Base-by-base conservation (phyloP, 2,797 vertebrate genomes). In the Danio kyathit region DNA sequence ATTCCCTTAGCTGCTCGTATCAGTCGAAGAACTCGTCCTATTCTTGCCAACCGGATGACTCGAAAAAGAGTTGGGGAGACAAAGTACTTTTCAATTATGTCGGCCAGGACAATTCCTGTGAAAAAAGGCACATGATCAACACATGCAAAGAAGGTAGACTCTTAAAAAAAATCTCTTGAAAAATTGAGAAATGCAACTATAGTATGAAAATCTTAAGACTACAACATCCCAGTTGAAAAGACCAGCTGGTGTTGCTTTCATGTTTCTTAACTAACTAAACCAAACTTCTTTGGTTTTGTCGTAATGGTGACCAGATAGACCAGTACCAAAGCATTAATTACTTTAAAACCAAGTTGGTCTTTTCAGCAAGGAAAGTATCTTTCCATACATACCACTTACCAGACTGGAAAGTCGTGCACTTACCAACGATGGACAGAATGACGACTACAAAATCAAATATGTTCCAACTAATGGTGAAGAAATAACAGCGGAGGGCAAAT, bases 31-130 rank as follows among this genome's bases (percentile, higher is more conserved):
- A 99, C 95, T 71, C 98, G 95, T 88, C 98, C 98, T 9, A 99
- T 99, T 44, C 98, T 96, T 49, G 98, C 98, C 90, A 99, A 93
- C 88, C 98, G 95, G 92, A 99, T 99, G 90, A 99, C 98, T 64
- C 97, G 95, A 93, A 99, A 99, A 80, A 99, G 94, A 0, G 98
- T 99, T 0, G 98, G 97, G 61, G 98, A 99, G 48, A 99, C 98
- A 93, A 99, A 99, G 84, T 99, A 99, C 86, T 99, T 97, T 91
- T 99, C 97, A 84, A 99, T 99, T 91, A 99, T 97, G 89, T 98
- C 98, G 13, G 98, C 97, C 76, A 99, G 96, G 85, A 99, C 96
- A 0, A 99, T 97, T 82, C 98, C 98, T 99, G 86, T 66, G 84
- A 89, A 29, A 52, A 90, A 80, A 92, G 8, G 87, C 40, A 88